A percentile compares a stretch with the other conserved stretches of the same genome.
These are phyloP conservation scores for Acrobasis consociella DNA, from an alignment of 2,888 invertebrate species.

Conservation along the genomic window DNA sequence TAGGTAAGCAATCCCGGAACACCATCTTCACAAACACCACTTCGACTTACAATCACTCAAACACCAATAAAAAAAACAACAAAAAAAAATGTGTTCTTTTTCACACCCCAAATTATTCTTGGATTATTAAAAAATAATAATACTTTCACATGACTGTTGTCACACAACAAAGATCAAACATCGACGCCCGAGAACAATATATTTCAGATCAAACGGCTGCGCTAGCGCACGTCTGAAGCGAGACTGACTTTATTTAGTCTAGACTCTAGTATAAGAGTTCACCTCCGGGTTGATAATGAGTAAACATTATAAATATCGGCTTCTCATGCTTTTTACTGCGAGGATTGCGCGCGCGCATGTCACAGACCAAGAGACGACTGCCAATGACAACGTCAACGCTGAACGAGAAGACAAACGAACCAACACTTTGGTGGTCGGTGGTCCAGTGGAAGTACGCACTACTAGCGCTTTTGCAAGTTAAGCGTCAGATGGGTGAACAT, in stretches of 20 bases:
- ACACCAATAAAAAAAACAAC: background rate
- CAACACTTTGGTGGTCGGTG: no score
- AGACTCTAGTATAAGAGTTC: background rate
- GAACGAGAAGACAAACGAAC: no score
- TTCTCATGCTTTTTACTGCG: background rate
- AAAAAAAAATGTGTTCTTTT: no score
- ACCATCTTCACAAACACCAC: constrained; percentile 51
- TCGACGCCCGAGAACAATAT: background rate
- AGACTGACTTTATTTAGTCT: background rate
- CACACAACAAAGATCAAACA: constrained; percentile 22
- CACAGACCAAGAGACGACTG: background rate
- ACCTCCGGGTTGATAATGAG: constrained; percentile 38
- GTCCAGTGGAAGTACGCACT: no score
- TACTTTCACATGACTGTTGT: background rate
- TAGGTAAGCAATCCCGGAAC: constrained; percentile 67
- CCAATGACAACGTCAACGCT: background rate
- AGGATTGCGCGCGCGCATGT: background rate
- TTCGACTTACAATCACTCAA: background rate
- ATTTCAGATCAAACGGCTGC: background rate
- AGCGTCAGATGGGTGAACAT: no score
- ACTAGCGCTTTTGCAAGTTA: no score
- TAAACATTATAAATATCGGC: constrained; percentile 33
- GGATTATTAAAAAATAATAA: no score
- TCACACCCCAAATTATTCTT: no score
- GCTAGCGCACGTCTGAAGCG: background rate